phyloP scores from a whole-genome alignment of 2,797 vertebrate genomes.

The Monodelphis domestica region DNA sequence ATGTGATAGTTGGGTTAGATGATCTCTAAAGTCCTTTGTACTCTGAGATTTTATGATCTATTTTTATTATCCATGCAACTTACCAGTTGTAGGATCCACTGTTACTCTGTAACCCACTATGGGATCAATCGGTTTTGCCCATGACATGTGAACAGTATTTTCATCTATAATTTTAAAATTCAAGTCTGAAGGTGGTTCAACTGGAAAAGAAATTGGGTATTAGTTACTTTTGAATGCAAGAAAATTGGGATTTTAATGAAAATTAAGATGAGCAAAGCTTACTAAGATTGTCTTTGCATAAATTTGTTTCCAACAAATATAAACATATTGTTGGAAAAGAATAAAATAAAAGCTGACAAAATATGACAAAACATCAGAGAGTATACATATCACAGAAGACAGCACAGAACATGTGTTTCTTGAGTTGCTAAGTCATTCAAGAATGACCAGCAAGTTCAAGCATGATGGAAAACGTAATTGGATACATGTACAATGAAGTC shows the following conservation, averaged over 20 bases:
- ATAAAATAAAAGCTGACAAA: constrained; percentile 88
- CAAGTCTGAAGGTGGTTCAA: constrained; percentile 94
- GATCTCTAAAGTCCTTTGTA: not conserved
- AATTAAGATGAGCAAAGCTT: constrained; percentile 84
- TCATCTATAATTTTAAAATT: constrained; percentile 98
- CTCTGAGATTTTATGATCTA: constrained; percentile 17
- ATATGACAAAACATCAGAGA: constrained; percentile 89
- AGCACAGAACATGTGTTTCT: constrained; percentile 95
- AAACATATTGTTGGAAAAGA: constrained; percentile 95
- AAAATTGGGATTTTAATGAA: constrained; percentile 73
- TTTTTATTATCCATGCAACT: constrained; percentile 72
- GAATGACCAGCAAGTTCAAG: constrained; percentile 96
- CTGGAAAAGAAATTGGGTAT: constrained; percentile 88
- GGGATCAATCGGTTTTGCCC: constrained; percentile 88
- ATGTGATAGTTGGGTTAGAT: not conserved
- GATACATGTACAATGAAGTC: constrained; percentile 89
- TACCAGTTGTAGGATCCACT: constrained; percentile 92
- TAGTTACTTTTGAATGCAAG: constrained; percentile 74
- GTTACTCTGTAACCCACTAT: constrained; percentile 95
- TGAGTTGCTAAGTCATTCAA: constrained; percentile 93
- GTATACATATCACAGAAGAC: constrained; percentile 92
- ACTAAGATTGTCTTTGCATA: constrained; percentile 91
- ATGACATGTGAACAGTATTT: constrained; percentile 95
- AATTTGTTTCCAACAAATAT: constrained; percentile 94
- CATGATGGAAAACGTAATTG: constrained; percentile 91